Conservation (phyloP, 2,113 vertebrate genomes). For the Tetraodon nigroviridis region DNA sequence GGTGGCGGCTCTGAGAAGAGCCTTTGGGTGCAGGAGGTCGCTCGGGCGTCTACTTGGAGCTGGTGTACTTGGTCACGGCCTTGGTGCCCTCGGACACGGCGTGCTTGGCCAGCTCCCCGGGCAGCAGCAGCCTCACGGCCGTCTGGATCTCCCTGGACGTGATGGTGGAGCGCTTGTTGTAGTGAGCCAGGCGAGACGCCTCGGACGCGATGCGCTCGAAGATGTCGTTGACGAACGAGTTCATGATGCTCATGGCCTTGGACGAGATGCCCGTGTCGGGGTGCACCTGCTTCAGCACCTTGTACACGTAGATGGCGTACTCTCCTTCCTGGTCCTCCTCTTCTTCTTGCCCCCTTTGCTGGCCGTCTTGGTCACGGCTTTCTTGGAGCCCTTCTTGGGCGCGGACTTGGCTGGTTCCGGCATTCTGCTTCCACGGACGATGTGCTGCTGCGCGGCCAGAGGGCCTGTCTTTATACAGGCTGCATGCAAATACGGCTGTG, state of each 20-base stretch:
- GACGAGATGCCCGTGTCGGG: constrained; percentile 80
- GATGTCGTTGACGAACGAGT: constrained; percentile 66
- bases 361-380: too few relatives aligned
- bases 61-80: constrained; percentile 38
- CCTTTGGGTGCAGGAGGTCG: too few relatives aligned
- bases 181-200: constrained; percentile 63
- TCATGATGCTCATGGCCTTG: constrained; percentile 71
- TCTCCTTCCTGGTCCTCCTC: too few relatives aligned
- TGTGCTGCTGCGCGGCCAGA: too few relatives aligned
- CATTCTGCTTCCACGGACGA: too few relatives aligned
- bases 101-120: constrained; percentile 56
- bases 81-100: constrained; percentile 54
- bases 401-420: too few relatives aligned
- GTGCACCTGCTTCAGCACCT: constrained; percentile 80
- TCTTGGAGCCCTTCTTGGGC: too few relatives aligned
- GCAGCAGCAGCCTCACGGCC: constrained; percentile 71
- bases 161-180: constrained; percentile 70
- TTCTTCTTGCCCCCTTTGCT: too few relatives aligned
- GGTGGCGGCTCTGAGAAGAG: too few relatives aligned
- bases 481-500: too few relatives aligned
- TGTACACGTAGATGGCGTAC: constrained; percentile 78
- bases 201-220: constrained; percentile 64
- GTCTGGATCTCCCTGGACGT: constrained; percentile 81
- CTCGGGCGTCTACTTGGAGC: constrained; percentile 21
- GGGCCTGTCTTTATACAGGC: too few relatives aligned